Base-by-base conservation (phyloP, 2,113 vertebrate species). In the Bufo gargarizans region DNA sequence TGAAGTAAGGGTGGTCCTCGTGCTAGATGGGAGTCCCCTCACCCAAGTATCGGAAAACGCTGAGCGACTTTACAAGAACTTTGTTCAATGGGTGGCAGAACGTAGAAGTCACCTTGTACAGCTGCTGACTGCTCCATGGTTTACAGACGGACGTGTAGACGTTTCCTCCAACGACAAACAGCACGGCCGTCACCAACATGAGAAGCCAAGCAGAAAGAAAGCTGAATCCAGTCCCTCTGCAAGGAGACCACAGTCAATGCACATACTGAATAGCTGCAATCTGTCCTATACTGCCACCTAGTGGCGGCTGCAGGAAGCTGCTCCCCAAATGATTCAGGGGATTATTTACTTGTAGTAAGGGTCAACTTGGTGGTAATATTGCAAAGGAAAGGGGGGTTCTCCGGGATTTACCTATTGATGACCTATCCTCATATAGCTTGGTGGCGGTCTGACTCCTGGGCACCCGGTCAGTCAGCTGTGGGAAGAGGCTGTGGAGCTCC, bases 141-240 rank as follows among this genome's bases (percentile, higher is more conserved):
- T 89, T 91, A 47, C 97, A 98, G 55, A 96, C 0, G 0, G 97
- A 4, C 3, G 94, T 84, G 89, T 96, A 95, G 67, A 65, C 0
- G 7, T 96, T 96, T 3, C 96, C 97, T 0, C 96, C 96, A 49
- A 96, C 22, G 65, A 96, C 0, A 0, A 97, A 97, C 20, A 93
- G 89, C 85, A 97, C 16, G 76, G 94, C 63, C 79, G 97, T 96
- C 72, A 93, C 9, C 19, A 97, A 87, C 96, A 97, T 97, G 86
- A 97, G 93, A 56, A 97, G 91, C 97, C 97, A 97, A 65, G 94
- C 96, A 91, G 97, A 95, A n/a, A 97, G 89, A 91, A 97, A 97
- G 90, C 96, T 97, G 90, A 97, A 95, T 67, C 95, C 96, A 0
- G 93, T 95, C 0, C 97, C 93, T 80, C 97, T 98, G 94, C 19